Evolutionary conservation across 1,140 invertebrate species (phyloP).

Genomic region (Lepidurus packardi): DNA sequence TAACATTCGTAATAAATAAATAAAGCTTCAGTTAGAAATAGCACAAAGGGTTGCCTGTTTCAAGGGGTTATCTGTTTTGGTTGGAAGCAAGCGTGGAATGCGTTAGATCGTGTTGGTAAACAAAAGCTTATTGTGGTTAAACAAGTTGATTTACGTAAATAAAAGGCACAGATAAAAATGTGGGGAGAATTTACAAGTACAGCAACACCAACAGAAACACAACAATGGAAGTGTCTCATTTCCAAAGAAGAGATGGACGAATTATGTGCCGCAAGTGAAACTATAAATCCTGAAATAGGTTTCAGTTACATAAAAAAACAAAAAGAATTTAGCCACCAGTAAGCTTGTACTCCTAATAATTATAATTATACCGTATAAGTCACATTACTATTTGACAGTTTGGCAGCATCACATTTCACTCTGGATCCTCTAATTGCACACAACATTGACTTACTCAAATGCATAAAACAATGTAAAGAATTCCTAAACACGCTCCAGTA

Average conservation of each 20-base stretch:
- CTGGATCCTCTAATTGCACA: not conserved
- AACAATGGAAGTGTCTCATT: not conserved
- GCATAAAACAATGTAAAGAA: not conserved
- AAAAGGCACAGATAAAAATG: not conserved
- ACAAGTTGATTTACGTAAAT: not conserved
- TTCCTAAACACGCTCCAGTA: not conserved
- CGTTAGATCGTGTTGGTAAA: not conserved
- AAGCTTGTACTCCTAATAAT: not conserved
- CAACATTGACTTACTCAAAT: conserved; percentile 4
- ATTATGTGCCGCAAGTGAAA: not conserved
- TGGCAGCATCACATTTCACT: not conserved
- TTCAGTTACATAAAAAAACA: not conserved
- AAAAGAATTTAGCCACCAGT: not conserved
- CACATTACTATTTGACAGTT: not conserved
- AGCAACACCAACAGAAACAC: not conserved
- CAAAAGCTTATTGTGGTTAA: not conserved
- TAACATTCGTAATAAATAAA: no score
- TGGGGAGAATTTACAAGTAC: not conserved
- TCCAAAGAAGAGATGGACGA: conserved; percentile 13
- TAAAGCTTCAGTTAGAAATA: no score
- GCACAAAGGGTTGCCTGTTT: no score
- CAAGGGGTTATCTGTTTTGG: no score
- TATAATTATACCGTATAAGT: not conserved
- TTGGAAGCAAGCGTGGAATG: no score
- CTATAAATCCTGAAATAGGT: not conserved